phyloP scores from a whole-genome alignment of 1,140 invertebrate genomes.

The Leucophenga varia region DNA sequence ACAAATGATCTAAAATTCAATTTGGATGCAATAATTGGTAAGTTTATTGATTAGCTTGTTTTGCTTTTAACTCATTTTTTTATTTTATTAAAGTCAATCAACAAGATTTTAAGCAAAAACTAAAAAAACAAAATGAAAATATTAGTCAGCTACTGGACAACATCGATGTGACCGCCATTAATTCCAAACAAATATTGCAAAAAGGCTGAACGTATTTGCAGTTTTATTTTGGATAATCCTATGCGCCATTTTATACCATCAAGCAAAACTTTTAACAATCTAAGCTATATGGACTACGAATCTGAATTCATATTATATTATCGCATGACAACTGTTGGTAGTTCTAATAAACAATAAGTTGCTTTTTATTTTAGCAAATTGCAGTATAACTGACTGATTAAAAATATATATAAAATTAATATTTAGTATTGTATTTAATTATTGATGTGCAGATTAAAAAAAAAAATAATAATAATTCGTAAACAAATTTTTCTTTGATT shows the following conservation, averaged over 20 bases:
- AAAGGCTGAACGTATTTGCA: slow-evolving; percentile 33
- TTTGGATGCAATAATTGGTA: slow-evolving; percentile 50
- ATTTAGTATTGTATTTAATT: slow-evolving; percentile 23
- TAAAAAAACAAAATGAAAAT: slow-evolving; percentile 38
- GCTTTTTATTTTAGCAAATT: too few relatives aligned
- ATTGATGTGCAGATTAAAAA: too few relatives aligned
- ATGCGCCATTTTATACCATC: slow-evolving; percentile 37
- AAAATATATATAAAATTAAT: slow-evolving; percentile 27
- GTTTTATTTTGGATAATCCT: slow-evolving; percentile 43
- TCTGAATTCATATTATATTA: slow-evolving; percentile 43
- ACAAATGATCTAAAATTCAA: slow-evolving; percentile 48
- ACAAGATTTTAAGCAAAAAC: slow-evolving; percentile 32
- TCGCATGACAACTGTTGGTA: slow-evolving; percentile 35
- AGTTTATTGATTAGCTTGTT: too few relatives aligned
- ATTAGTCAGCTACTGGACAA: slow-evolving; percentile 41
- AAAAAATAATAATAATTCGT: too few relatives aligned
- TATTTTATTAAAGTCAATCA: too few relatives aligned
- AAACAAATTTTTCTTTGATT: slow-evolving; percentile 21
- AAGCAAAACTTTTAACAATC: slow-evolving; percentile 30
- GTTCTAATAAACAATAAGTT: slow-evolving; percentile 15
- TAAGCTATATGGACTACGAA: slow-evolving; percentile 38
- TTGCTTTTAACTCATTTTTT: too few relatives aligned
- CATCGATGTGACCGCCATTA: slow-evolving; percentile 31
- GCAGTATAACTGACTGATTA: too few relatives aligned
- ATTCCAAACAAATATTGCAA: slow-evolving; percentile 30